Conservation (phyloP, 2,888 invertebrate species). For the Drosophila maculinotata region DNA sequence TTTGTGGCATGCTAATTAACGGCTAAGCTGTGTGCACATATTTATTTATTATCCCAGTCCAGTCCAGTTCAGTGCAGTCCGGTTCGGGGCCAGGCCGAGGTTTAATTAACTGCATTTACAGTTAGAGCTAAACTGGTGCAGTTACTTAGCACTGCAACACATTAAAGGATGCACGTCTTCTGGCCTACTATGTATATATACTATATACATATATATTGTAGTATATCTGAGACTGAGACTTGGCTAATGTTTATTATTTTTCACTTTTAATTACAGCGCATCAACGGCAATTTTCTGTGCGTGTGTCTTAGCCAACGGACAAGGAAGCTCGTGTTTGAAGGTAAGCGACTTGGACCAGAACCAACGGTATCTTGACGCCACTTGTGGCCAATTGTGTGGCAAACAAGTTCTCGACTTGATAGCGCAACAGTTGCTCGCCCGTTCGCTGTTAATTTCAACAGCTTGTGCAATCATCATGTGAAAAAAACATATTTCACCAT, state of each 20-base stretch:
- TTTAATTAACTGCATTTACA: conserved; percentile 61
- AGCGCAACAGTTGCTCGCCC: conserved; percentile 1
- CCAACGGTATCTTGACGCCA: conserved; percentile 27
- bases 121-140: conserved; percentile 58
- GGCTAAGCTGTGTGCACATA: conserved; percentile 32
- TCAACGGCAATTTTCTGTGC: conserved; percentile 52
- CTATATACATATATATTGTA: neutral
- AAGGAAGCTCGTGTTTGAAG: conserved; percentile 59
- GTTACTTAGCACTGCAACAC: conserved; percentile 19
- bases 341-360: conserved; percentile 43
- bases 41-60: conserved; percentile 39
- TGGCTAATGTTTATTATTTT: conserved; percentile 64
- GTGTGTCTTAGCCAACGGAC: conserved; percentile 14
- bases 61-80: neutral
- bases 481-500: conserved; percentile 57
- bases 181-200: neutral
- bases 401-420: conserved; percentile 49
- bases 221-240: conserved; percentile 11
- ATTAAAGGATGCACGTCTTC: conserved; percentile 60
- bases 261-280: conserved; percentile 65
- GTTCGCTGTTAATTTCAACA: conserved; percentile 22
- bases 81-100: neutral
- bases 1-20: conserved; percentile 55
- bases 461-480: conserved; percentile 40
- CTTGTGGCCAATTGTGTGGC: conserved; percentile 24